A percentile compares a stretch with the other conserved stretches of the same genome.
These are phyloP conservation scores for Elysia chlorotica DNA, from an alignment of 1,140 invertebrate species.

Conservation along the genomic window DNA sequence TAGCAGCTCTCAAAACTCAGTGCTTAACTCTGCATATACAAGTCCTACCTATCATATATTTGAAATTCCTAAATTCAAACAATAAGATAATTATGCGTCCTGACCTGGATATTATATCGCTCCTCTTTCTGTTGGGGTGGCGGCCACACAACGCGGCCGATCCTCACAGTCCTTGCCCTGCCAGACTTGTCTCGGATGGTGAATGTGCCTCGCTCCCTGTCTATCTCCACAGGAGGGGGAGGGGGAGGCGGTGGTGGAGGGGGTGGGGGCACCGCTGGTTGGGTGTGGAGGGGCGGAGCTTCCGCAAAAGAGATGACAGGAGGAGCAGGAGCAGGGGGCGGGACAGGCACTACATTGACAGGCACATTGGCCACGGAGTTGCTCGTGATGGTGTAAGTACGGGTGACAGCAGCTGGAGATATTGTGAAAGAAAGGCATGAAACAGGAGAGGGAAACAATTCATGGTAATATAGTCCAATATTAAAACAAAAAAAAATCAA, in stretches of 20 bases:
- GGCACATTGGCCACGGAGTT: conserved; percentile 17
- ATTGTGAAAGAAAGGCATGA: neutral
- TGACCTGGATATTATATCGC: conserved; percentile 29
- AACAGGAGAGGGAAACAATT: too few relatives aligned
- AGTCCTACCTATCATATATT: too few relatives aligned
- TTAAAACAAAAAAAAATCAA: too few relatives aligned
- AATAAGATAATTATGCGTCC: too few relatives aligned
- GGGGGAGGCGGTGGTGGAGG: conserved; percentile 83
- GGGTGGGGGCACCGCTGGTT: conserved; percentile 61
- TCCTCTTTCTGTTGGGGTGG: conserved; percentile 60
- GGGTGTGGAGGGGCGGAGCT: conserved; percentile 21
- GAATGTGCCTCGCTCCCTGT: conserved; percentile 43
- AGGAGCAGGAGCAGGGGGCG: conserved; percentile 9
- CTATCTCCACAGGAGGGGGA: conserved; percentile 71
- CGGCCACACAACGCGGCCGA: conserved; percentile 95
- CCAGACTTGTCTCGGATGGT: conserved; percentile 67
- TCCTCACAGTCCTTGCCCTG: conserved; percentile 90
- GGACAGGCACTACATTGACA: conserved; percentile 30
- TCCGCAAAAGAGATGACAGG: conserved; percentile 19
- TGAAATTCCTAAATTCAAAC: too few relatives aligned
- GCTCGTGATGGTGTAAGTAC: conserved; percentile 19
- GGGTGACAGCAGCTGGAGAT: neutral
- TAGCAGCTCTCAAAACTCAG: too few relatives aligned
- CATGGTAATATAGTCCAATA: too few relatives aligned
- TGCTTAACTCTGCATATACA: too few relatives aligned